Percentiles rank a stretch among this genome's conserved stretches.
Evolutionary conservation across 2,113 vertebrate species (phyloP).

Genomic region (Hypomesus transpacificus): DNA sequence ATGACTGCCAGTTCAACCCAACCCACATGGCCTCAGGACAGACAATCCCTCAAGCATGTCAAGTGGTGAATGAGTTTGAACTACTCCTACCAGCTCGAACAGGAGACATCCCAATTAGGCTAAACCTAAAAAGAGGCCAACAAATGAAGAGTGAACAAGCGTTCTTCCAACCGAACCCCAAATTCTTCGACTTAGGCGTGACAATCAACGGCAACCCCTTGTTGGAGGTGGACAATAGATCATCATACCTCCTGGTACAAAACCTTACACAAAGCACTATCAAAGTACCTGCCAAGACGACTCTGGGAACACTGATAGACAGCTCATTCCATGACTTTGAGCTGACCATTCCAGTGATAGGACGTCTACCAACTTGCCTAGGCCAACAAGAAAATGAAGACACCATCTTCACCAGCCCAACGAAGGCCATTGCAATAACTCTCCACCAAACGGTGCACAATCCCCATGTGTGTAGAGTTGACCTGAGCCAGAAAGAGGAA

Average conservation of each 20-base stretch:
- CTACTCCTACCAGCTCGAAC: neutral
- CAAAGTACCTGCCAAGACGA: no score
- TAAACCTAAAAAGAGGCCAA: neutral
- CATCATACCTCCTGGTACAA: neutral
- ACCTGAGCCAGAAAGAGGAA: neutral
- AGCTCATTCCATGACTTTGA: neutral
- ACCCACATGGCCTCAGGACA: neutral
- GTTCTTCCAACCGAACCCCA: neutral
- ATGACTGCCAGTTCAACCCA: neutral
- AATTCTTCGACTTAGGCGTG: neutral
- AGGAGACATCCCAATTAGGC: neutral
- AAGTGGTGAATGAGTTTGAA: neutral
- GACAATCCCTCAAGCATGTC: slow-evolving; percentile 1
- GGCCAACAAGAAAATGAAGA: no score
- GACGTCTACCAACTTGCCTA: no score
- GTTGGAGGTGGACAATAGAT: neutral
- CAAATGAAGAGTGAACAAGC: neutral
- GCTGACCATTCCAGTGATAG: no score
- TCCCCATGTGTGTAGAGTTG: no score
- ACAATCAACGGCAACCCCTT: neutral
- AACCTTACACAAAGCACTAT: no score
- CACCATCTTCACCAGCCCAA: no score
- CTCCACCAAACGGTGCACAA: no score
- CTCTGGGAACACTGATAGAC: no score
- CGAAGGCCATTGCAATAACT: no score